A percentile compares a stretch with the other conserved stretches of the same genome.
Evolutionary conservation across 92 coral and sea anemone genomes (phyloP).

Genomic region (Nematostella vectensis): DNA sequence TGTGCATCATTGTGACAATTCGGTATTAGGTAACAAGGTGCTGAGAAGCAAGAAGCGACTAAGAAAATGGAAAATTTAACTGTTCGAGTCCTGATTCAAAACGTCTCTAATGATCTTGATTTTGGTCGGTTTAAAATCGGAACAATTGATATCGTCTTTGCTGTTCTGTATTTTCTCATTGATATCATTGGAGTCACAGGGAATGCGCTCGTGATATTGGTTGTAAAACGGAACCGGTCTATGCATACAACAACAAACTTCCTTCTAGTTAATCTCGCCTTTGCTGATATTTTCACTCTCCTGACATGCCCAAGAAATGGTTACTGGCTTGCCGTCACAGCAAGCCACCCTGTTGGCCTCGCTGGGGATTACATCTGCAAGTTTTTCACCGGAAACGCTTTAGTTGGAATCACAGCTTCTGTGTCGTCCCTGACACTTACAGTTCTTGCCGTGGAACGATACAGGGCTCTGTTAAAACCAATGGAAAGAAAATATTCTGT

Average conservation of each 20-base stretch:
- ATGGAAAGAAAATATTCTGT: constrained; percentile 24
- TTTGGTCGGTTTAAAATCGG: constrained; percentile 5
- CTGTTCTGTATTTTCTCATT: constrained; percentile 10
- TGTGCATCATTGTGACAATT: no score
- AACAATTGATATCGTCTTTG: constrained; percentile 19
- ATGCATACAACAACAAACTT: constrained; percentile 62
- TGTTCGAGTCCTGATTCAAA: neutral
- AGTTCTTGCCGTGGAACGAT: constrained; percentile 54
- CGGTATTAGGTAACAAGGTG: no score
- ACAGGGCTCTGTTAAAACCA: constrained; percentile 63
- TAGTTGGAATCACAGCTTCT: constrained; percentile 44
- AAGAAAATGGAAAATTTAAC: no score
- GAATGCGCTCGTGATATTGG: constrained; percentile 38
- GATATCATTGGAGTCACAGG: constrained; percentile 27
- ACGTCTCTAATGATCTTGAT: neutral
- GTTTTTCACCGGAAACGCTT: constrained; percentile 66
- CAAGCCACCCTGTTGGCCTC: constrained; percentile 44
- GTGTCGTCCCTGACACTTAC: constrained; percentile 49
- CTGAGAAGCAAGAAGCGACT: no score
- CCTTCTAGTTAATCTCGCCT: constrained; percentile 54
- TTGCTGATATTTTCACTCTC: constrained; percentile 43
- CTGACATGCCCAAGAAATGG: constrained; percentile 55
- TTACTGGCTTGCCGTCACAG: constrained; percentile 42
- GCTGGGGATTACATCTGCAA: constrained; percentile 56
- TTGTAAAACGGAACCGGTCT: constrained; percentile 38